Evolutionary conservation across 2,797 vertebrate species (phyloP).

Genomic region (Melanotaenia nigrans): DNA sequence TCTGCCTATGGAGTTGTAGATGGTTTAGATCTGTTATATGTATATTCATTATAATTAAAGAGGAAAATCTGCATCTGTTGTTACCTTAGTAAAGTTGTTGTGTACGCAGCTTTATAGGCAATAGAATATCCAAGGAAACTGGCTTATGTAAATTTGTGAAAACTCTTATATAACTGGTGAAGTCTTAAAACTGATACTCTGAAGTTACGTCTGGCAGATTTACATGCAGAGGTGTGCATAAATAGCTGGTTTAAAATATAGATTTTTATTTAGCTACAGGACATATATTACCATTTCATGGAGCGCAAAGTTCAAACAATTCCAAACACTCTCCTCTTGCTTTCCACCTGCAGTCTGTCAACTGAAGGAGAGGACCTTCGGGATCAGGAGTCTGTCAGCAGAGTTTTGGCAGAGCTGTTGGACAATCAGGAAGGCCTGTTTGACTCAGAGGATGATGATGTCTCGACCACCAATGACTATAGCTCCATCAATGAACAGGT

Average conservation of each 20-base stretch:
- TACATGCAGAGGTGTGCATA: background rate
- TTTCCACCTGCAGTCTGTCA: conserved; percentile 84
- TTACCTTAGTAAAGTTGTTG: background rate
- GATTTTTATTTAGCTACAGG: background rate
- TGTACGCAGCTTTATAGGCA: background rate
- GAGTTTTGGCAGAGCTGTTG: conserved; percentile 92
- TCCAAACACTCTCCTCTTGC: background rate
- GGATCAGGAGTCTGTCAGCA: conserved; percentile 94
- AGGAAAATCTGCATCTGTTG: background rate
- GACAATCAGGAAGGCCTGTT: conserved; percentile 96
- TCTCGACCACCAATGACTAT: conserved; percentile 95
- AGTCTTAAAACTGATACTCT: background rate
- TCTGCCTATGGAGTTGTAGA: background rate
- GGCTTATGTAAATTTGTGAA: background rate
- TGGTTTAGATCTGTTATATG: background rate
- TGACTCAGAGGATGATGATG: conserved; percentile 95
- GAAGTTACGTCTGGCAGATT: background rate
- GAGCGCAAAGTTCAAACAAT: background rate
- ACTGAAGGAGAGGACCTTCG: conserved; percentile 92
- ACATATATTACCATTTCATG: background rate
- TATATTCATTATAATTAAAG: background rate
- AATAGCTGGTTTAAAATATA: background rate
- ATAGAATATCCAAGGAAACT: background rate
- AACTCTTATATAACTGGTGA: background rate
- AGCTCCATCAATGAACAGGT: conserved; percentile 98